Conservation (phyloP, 2,113 vertebrate species). For the Crotalus viridis region DNA sequence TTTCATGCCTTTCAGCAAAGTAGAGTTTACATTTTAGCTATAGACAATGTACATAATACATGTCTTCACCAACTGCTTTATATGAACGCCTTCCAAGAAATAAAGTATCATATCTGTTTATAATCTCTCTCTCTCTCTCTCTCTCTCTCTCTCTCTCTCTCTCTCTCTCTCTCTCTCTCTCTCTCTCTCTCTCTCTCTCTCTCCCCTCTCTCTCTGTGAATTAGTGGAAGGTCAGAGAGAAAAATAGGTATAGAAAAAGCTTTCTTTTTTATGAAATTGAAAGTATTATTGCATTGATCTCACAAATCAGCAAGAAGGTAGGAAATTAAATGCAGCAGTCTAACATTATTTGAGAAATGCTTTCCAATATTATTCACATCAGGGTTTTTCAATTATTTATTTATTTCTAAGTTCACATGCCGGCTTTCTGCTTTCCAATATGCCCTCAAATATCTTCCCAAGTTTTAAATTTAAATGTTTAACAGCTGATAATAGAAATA, state of each 20-base stretch:
- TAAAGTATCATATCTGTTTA: background rate
- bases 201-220: background rate
- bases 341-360: background rate
- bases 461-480: background rate
- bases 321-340: background rate
- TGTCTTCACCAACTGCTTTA: background rate
- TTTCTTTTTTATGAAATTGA: background rate
- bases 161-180: too few species aligned
- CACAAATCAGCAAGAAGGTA: background rate
- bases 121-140: background rate
- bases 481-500: background rate
- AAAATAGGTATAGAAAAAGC: background rate
- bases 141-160: too few species aligned
- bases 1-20: constrained; percentile 5
- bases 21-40: background rate
- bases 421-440: background rate
- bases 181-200: too few species aligned
- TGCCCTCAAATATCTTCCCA: background rate
- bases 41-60: background rate
- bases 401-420: background rate
- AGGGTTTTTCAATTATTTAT: background rate
- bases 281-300: background rate
- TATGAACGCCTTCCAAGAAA: background rate
- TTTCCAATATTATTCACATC: background rate
- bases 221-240: background rate